Conservation (phyloP, 2,113 vertebrate genomes). For the Anarhynchus alexandrinus region DNA sequence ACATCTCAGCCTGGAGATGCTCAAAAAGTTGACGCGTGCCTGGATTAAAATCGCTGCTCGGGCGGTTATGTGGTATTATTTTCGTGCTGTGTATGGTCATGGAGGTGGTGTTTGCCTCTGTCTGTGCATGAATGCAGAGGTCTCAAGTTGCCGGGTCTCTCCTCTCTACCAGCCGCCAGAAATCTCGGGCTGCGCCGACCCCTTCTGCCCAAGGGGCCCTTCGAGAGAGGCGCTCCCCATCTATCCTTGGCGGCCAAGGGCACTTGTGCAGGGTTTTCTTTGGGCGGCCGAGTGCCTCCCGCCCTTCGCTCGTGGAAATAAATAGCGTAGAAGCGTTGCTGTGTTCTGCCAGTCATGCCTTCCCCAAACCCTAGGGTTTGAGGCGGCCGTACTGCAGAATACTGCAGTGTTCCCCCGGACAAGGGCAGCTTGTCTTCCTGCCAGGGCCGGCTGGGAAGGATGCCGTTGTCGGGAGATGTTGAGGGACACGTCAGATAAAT, state of each 20-base stretch:
- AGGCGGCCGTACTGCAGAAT: not conserved
- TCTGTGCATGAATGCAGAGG: not conserved
- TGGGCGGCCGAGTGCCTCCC: not conserved
- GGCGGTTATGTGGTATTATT: not conserved
- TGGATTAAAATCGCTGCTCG: not conserved
- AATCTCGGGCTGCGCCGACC: not conserved
- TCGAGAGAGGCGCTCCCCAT: not conserved
- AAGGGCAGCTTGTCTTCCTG: slow-evolving; percentile 6
- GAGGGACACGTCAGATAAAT: not conserved
- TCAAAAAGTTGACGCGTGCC: not conserved
- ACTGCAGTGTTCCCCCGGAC: slow-evolving; percentile 33
- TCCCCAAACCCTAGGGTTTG: not conserved
- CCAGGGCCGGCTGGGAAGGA: not conserved
- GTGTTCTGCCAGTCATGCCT: not conserved
- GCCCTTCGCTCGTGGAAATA: not conserved
- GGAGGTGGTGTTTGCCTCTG: not conserved
- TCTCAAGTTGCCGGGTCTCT: not conserved
- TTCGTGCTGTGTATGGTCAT: not conserved
- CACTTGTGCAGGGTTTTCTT: not conserved
- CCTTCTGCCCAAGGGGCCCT: not conserved
- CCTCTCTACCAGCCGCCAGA: not conserved
- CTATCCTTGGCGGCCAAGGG: not conserved
- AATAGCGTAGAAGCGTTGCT: not conserved
- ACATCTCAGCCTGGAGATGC: not conserved
- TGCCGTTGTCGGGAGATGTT: not conserved